Conservation (phyloP, 2,113 vertebrate genomes). For the Ancistrus triradiatus region DNA sequence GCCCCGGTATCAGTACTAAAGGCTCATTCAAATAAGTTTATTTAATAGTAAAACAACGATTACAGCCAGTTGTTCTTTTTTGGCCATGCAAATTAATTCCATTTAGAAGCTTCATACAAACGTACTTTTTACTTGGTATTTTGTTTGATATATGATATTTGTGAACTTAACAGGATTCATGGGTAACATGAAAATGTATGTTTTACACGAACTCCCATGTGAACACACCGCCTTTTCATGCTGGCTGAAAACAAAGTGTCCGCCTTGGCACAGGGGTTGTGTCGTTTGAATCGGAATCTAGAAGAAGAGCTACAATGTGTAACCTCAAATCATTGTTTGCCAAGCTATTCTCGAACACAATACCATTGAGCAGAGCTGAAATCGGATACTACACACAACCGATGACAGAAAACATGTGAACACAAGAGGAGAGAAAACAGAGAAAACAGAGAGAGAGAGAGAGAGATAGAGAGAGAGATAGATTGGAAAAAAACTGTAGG, state of each 20-base stretch:
- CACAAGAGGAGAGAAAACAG: background rate
- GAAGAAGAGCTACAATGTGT: conserved; percentile 19
- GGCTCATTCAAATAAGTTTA: no score
- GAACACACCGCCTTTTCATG: no score
- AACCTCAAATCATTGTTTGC: conserved; percentile 7
- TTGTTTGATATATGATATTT: no score
- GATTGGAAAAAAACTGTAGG: conserved; percentile 11
- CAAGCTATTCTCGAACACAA: background rate
- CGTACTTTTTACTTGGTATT: no score
- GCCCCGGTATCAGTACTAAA: no score
- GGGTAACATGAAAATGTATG: background rate
- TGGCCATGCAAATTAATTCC: no score
- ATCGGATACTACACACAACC: background rate
- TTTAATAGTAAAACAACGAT: no score
- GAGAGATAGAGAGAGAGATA: background rate
- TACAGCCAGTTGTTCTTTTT: no score
- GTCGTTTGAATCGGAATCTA: background rate
- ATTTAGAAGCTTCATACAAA: no score
- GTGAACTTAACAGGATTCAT: background rate
- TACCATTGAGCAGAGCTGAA: background rate
- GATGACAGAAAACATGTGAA: background rate
- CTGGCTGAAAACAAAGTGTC: background rate
- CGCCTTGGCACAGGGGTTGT: background rate
- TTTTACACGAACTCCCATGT: conserved; percentile 5
- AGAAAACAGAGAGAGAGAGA: background rate